Conservation (phyloP, 2,797 vertebrate genomes). For the Sebastes aleutianus region DNA sequence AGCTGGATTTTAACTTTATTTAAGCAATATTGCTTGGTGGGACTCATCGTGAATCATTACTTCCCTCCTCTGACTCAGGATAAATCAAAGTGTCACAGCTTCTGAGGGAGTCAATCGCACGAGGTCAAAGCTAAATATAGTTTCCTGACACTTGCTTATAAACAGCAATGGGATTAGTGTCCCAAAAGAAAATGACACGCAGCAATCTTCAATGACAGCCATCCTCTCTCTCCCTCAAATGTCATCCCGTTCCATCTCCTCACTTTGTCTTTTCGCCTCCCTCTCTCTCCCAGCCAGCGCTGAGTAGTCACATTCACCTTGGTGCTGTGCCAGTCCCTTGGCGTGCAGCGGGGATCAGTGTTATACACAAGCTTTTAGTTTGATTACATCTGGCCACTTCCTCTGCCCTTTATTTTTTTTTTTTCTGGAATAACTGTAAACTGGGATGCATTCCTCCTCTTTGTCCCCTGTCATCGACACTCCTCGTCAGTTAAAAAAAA, state of each 20-base stretch:
- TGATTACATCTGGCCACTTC: constrained; percentile 78
- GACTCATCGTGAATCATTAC: constrained; percentile 15
- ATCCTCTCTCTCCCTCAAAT: constrained; percentile 39
- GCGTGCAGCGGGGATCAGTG: constrained; percentile 47
- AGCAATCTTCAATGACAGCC: constrained; percentile 67
- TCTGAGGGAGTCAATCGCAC: constrained; percentile 24
- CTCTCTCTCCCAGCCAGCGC: constrained; percentile 24
- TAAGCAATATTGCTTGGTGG: background rate
- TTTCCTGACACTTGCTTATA: constrained; percentile 65
- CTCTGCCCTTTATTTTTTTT: constrained; percentile 54
- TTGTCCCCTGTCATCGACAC: constrained; percentile 46
- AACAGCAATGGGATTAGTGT: constrained; percentile 67
- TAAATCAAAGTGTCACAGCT: constrained; percentile 18
- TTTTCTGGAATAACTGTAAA: constrained; percentile 69
- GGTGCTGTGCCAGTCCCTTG: constrained; percentile 66
- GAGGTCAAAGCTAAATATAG: constrained; percentile 72
- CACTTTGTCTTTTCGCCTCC: constrained; percentile 42
- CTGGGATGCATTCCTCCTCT: constrained; percentile 36
- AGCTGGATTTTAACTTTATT: constrained; percentile 20
- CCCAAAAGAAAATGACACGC: constrained; percentile 44
- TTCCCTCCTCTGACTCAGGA: constrained; percentile 29
- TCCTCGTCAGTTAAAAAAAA: constrained; percentile 7
- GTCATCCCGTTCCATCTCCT: constrained; percentile 67
- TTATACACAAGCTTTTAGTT: constrained; percentile 82
- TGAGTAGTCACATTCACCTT: constrained; percentile 76